phyloP scores from a whole-genome alignment of 2,888 invertebrate species.

The Tridacna gigas region DNA sequence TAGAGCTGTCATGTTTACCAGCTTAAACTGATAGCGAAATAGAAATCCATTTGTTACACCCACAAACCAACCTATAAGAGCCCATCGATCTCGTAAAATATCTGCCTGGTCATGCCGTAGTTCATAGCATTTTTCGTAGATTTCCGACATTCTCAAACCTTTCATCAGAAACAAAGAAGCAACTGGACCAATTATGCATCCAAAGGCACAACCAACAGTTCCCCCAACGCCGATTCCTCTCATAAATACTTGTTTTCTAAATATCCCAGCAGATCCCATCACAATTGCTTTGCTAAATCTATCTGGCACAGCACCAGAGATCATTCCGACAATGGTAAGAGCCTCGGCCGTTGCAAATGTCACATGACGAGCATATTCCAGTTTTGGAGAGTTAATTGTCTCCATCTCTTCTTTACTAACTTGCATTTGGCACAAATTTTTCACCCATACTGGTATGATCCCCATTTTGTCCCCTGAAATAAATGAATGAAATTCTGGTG shows the following conservation, averaged over 20 bases:
- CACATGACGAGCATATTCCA: constrained; percentile 7
- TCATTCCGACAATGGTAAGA: not conserved
- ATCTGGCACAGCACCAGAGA: not conserved
- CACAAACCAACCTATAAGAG: not conserved
- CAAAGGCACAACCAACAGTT: not conserved
- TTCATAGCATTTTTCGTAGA: constrained; percentile 17
- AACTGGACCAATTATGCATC: not conserved
- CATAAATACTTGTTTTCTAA: not conserved
- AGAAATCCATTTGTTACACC: not conserved
- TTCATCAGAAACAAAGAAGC: constrained; percentile 1
- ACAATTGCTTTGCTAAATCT: not conserved
- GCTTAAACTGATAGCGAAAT: not conserved
- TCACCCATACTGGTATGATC: not conserved
- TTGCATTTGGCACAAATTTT: constrained; percentile 1
- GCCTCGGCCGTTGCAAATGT: not conserved
- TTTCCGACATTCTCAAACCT: constrained; percentile 15
- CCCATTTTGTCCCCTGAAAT: constrained; percentile 1
- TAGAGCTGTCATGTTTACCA: not conserved
- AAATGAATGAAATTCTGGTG: not conserved
- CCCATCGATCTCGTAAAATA: constrained; percentile 8
- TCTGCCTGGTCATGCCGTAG: not conserved
- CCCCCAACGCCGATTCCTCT: not conserved
- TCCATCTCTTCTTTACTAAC: constrained; percentile 3
- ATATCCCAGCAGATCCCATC: not conserved
- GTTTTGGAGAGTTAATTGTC: constrained; percentile 6